Conservation (phyloP, 1,140 invertebrate genomes). For the Piezodorus guildinii region DNA sequence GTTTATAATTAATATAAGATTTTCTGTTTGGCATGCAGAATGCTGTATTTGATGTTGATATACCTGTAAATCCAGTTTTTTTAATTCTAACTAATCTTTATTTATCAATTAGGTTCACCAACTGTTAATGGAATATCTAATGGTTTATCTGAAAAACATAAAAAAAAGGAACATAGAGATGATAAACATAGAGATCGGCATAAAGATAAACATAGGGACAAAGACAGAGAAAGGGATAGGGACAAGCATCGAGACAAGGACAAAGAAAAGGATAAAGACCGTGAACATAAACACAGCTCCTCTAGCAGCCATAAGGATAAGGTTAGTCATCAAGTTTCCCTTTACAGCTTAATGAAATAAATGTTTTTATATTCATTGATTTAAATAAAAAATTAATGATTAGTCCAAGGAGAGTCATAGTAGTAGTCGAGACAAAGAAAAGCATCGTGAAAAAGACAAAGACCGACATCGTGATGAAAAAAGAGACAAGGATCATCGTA, state of each 20-base stretch:
- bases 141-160: slow-evolving; percentile 16
- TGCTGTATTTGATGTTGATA: background rate
- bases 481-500: slow-evolving; percentile 28
- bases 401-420: slow-evolving; percentile 20
- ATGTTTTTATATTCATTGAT: background rate
- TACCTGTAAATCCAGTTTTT: background rate
- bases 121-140: slow-evolving; percentile 20
- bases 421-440: slow-evolving; percentile 28
- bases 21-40: background rate
- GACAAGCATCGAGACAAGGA: slow-evolving; percentile 31
- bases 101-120: slow-evolving; percentile 2
- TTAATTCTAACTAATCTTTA: background rate
- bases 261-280: slow-evolving; percentile 35
- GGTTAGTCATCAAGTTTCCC: background rate
- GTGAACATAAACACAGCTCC: slow-evolving; percentile 25
- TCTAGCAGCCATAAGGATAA: slow-evolving; percentile 17
- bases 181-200: slow-evolving; percentile 27
- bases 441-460: slow-evolving; percentile 27
- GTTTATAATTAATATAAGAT: background rate
- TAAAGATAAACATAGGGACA: slow-evolving; percentile 15
- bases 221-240: slow-evolving; percentile 30
- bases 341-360: background rate
- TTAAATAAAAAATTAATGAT: too few species aligned
- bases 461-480: slow-evolving; percentile 37
- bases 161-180: slow-evolving; percentile 27